Percentiles rank a stretch among this genome's conserved stretches.
These are phyloP conservation scores for Procambarus clarkii DNA, from an alignment of 1,140 invertebrate genomes.

Conservation along the genomic window DNA sequence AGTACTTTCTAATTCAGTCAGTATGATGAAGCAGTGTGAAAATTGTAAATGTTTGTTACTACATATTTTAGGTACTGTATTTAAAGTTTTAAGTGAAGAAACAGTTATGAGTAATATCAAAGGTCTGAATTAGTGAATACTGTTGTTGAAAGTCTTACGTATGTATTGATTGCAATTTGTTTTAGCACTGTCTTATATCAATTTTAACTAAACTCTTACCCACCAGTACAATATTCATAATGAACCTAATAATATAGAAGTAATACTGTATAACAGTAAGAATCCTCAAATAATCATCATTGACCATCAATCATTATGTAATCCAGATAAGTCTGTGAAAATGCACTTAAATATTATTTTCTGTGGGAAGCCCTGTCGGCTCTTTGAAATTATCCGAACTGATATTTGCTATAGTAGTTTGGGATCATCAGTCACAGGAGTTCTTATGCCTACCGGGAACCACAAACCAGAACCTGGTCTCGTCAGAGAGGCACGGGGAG, in stretches of 20 bases:
- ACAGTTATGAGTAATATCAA: neutral
- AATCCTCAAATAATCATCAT: conserved; percentile 16
- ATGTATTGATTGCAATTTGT: conserved; percentile 27
- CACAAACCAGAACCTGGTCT: no score
- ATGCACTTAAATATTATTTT: neutral
- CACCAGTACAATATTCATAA: conserved; percentile 49
- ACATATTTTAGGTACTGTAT: neutral
- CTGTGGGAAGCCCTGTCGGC: no score
- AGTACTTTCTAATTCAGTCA: neutral
- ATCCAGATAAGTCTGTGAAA: neutral
- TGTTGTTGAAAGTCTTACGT: neutral
- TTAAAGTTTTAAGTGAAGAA: neutral
- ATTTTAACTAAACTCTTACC: conserved; percentile 15
- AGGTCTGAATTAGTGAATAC: neutral
- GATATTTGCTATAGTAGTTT: no score
- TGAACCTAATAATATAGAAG: conserved; percentile 37
- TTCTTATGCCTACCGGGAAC: no score
- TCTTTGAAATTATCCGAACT: no score
- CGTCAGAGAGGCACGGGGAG: no score
- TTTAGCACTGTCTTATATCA: conserved; percentile 18
- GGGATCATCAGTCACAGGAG: no score
- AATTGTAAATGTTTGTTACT: neutral
- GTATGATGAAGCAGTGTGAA: neutral
- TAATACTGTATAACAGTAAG: conserved; percentile 9
- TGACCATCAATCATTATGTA: conserved; percentile 36